Base-by-base conservation (phyloP, 2,113 vertebrate species). In the Toxostoma redivivum region DNA sequence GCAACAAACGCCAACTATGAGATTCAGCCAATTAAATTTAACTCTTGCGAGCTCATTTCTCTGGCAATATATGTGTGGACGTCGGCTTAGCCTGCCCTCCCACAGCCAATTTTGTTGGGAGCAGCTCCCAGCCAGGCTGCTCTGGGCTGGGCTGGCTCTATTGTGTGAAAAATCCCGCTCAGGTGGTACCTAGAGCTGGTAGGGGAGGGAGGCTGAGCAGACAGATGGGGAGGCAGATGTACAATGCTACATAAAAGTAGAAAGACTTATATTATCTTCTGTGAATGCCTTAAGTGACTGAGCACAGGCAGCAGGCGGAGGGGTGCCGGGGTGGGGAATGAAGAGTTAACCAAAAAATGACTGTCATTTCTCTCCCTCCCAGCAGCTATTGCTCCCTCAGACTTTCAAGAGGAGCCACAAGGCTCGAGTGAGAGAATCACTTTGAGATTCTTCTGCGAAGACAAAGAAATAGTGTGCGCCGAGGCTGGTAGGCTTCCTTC, bases 211-310 rank as follows among this genome's bases (percentile, higher is more conserved):
- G 93, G 69, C 95, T 85, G 88, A 92, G 92, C 73, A 9, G 97
- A 96, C 98, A 98, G 98, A 98, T 98, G 98, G 98, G 97, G 88
- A 98, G 97, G 96, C 98, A 98, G 98, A 98, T 98, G 98, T 91
- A 96, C 95, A 82, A 86, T 58, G 94, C 94, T 96, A 94, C 77
- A 94, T 94, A 96, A 97, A 98, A 97, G 92, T 94, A 97, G 95
- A 78, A 94, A 95, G 97, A 96, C 94, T 96, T 96, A 73, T 88
- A 90, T 95, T 98, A 96, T 97, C 96, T 94, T 93, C 71, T 10
- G 44, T 4, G 28, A 89, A 90, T 56, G 95, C 85, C 90, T 96
- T 79, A 88, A 95, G 92, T 96, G 95, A 40, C 67, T 53, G 96
- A 97, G 92, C 9, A 0, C 79, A 94, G 92, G 88, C 78, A 57